phyloP scores from a whole-genome alignment of 2,888 invertebrate species.

The Pollenia labialis region DNA sequence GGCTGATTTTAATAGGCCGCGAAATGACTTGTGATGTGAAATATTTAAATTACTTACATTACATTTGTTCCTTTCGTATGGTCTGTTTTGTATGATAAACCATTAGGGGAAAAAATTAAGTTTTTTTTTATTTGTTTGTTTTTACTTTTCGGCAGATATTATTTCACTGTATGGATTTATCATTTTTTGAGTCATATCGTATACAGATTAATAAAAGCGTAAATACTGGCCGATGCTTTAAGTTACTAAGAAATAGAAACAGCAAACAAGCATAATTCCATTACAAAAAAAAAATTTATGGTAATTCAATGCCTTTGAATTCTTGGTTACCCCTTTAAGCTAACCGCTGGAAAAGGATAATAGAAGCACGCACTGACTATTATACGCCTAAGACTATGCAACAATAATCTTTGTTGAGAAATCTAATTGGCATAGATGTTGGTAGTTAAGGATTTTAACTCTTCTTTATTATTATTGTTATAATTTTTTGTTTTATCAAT shows the following conservation, averaged over 20 bases:
- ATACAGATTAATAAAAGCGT: constrained; percentile 8
- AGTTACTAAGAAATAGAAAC: neutral
- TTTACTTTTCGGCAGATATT: constrained; percentile 28
- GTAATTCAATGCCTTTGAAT: constrained; percentile 6
- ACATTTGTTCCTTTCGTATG: constrained; percentile 61
- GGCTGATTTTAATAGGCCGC: constrained; percentile 76
- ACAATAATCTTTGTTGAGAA: constrained; percentile 43
- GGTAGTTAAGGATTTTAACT: constrained; percentile 48
- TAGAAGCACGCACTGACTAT: constrained; percentile 32
- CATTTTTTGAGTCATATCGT: constrained; percentile 27
- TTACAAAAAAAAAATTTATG: neutral
- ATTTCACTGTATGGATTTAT: constrained; percentile 37
- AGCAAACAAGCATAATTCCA: neutral
- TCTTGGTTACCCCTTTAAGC: constrained; percentile 23
- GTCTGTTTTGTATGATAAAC: constrained; percentile 52
- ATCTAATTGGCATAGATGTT: constrained; percentile 36
- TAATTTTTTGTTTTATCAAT: constrained; percentile 46
- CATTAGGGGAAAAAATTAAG: constrained; percentile 34
- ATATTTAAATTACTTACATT: constrained; percentile 73
- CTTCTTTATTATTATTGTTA: constrained; percentile 12
- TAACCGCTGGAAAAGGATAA: too few species aligned
- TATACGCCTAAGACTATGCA: constrained; percentile 57
- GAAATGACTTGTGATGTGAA: constrained; percentile 75
- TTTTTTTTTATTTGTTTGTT: neutral
- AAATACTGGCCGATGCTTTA: neutral